Base-by-base conservation (phyloP, 2,113 vertebrate species). In the Nothoprocta perdicaria region DNA sequence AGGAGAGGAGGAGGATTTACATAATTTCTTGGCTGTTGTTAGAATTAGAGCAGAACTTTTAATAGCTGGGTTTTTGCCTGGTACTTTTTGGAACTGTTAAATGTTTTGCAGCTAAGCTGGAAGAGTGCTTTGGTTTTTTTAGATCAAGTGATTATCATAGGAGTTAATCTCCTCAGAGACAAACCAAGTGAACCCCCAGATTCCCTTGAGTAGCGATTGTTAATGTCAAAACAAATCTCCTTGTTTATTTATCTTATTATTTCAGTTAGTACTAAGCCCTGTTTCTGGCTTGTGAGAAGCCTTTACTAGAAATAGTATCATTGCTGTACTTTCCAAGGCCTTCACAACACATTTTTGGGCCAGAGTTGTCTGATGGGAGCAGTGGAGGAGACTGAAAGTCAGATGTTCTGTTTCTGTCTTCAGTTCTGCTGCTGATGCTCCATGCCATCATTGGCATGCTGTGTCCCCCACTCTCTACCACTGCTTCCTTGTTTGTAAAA, bases 171-270 rank as follows among this genome's bases (percentile, higher is more conserved):
- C 93, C 84, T 94, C 89, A 84, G 93, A 89, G 88, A 84, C 84
- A 91, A 81, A 86, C 58, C 73, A 87, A 92, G 66, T 88, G 96
- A 92, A 90, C 57, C 31, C 61, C 50, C 62, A 71, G 57, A 94
- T 95, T 96, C 69, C 77, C 71, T 71, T 88, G 86, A 84, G 81
- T 58, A 58, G 35, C 77, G 58, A 80, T 86, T 92, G 88, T 66
- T 89, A 95, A 91, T 81, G 76, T 88, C 53, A 84, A 67, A 60
- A 80, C 63, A 83, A 93, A 94, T 93, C 89, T 95, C 61, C 85
- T 73, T 93, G 87, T 96, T 96, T 93, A n/a, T 84, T 91, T 93
- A 92, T 93, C 72, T 86, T 95, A 91, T 88, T 95, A 86, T 91
- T 95, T 93, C 72, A 79, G 85, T 94, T 93, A 71, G 87, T 75